phyloP scores from a whole-genome alignment of 2,888 invertebrate species.

The Dione juno region DNA sequence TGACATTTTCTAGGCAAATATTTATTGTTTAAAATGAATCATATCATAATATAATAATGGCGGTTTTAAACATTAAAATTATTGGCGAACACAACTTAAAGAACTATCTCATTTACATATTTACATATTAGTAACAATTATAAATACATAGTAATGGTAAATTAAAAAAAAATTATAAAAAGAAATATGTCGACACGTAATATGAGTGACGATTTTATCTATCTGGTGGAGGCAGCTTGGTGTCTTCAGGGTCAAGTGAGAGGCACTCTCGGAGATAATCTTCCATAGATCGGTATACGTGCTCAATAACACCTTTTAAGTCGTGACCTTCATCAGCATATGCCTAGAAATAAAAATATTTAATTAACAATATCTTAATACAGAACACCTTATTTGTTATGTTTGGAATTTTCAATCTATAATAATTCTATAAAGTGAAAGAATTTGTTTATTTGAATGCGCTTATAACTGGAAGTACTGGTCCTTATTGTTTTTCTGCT shows the following conservation, averaged over 20 bases:
- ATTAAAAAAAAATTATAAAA: constrained; percentile 36
- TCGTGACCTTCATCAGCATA: constrained; percentile 97
- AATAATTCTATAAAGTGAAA: too few species aligned
- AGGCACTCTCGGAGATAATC: constrained; percentile 95
- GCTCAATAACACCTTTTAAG: constrained; percentile 92
- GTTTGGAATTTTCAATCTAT: neutral
- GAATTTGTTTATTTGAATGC: too few species aligned
- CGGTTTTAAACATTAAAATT: constrained; percentile 52
- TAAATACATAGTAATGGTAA: constrained; percentile 51
- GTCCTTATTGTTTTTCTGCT: too few species aligned
- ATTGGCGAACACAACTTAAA: constrained; percentile 78
- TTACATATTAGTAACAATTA: constrained; percentile 72
- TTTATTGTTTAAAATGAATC: neutral
- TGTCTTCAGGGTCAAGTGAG: constrained; percentile 91
- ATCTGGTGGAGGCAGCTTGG: constrained; percentile 85
- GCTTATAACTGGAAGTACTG: too few species aligned
- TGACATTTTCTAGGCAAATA: constrained; percentile 25
- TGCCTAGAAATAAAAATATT: constrained; percentile 84
- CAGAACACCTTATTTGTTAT: neutral
- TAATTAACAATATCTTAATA: neutral
- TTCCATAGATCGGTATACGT: constrained; percentile 96
- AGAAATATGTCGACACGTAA: constrained; percentile 30
- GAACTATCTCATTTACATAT: constrained; percentile 81
- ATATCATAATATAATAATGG: constrained; percentile 34
- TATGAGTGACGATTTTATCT: constrained; percentile 66